Base-by-base conservation (phyloP, 2,113 vertebrate species). In the Brachyistius frenatus region DNA sequence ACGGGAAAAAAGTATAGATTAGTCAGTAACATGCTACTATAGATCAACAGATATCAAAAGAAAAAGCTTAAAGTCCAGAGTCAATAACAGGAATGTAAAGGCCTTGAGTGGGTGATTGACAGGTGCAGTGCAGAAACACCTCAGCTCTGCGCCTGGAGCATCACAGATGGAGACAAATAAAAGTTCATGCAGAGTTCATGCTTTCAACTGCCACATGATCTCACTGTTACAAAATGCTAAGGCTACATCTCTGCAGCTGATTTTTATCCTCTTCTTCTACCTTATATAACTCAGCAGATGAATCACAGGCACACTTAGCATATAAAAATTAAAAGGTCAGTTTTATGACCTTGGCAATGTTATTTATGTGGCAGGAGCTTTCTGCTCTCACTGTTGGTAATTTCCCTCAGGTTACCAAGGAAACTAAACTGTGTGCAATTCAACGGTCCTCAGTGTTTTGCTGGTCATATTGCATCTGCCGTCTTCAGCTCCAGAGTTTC, bases 351-450 rank as follows among this genome's bases (percentile, higher is more conserved):
- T 73, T 61, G 63, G 33, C 70, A 13, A 8, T 72, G 41, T 69
- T 81, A 57, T 68, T 85, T 63, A 58, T 72, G 67, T 49, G 8
- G 47, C 73, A 54, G 50, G 49, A 66, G 64, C 69, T 73, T 77
- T 57, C 68, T 78, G 56, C 69, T 68, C 65, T 55, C 62, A 2
- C 54, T 39, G 78, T 62, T 78, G 47, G 66, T 84, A 73, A 81
- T 90, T 89, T 89, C 53, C 66, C 66, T 66, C 78, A 74, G 80
- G 86, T 92, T 89, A 72, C 88, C 88, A 83, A 62, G 86, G 90
- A 83, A 86, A 92, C 84, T 65, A 81, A 80, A 74, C n/a, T 7
- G 7, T 81, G 41, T 32, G 66, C 67, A 54, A n/a, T 36, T 68
- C 30, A 1, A 39, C 60, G 3, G 13, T 44, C 60, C 70, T 74